Evolutionary conservation across 2,797 vertebrate species (phyloP).

Genomic region (Erithacus rubecula): DNA sequence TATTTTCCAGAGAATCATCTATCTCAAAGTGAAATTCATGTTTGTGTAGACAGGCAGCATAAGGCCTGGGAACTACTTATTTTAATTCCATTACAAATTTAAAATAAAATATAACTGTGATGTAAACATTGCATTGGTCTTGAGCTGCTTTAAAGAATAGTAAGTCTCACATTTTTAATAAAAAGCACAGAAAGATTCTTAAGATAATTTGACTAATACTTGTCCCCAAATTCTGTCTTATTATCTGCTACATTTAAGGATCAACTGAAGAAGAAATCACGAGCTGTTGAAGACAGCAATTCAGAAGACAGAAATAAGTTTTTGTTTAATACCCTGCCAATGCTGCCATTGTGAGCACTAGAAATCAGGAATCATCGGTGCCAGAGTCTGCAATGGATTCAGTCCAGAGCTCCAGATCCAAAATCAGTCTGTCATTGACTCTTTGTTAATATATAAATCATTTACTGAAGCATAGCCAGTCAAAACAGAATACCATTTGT

Average conservation of each 20-base stretch:
- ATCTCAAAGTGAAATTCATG: not conserved
- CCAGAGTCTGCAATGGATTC: conserved; percentile 17
- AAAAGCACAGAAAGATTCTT: not conserved
- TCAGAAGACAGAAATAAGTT: conserved; percentile 26
- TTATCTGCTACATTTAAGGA: not conserved
- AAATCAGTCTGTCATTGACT: conserved; percentile 9
- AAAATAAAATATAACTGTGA: not conserved
- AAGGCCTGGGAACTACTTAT: not conserved
- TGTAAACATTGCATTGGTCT: not conserved
- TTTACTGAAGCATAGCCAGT: conserved; percentile 49
- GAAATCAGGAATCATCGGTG: not conserved
- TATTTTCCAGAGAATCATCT: not conserved
- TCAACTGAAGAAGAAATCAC: not conserved
- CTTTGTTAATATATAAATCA: conserved; percentile 64
- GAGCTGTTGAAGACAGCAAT: not conserved
- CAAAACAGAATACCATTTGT: conserved; percentile 57
- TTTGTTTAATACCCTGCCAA: not conserved
- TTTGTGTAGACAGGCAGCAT: not conserved
- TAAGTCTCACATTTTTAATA: not conserved
- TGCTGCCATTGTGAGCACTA: not conserved
- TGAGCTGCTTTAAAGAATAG: not conserved
- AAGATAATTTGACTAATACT: not conserved
- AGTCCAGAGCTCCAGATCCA: conserved; percentile 1
- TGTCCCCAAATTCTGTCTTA: not conserved
- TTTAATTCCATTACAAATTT: not conserved